Conservation (phyloP, 2,888 invertebrate genomes). For the Dynastes grantii region DNA sequence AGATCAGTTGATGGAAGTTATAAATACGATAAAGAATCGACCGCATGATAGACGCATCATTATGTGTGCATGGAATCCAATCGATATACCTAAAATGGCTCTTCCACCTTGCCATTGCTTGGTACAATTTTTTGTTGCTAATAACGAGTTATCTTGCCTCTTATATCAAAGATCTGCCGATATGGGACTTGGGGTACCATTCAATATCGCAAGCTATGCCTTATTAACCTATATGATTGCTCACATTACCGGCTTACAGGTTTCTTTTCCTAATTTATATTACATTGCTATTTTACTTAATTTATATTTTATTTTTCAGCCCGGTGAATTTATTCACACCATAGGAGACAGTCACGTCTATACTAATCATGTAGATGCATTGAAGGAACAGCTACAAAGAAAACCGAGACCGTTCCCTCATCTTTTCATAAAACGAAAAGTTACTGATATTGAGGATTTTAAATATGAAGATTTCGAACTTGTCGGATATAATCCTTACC, state of each 20-base stretch:
- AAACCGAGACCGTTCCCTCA: conserved; percentile 87
- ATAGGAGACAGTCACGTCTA: conserved; percentile 97
- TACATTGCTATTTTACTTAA: neutral
- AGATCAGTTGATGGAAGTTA: conserved; percentile 89
- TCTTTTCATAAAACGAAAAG: conserved; percentile 81
- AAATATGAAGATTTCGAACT: conserved; percentile 88
- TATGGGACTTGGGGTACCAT: conserved; percentile 97
- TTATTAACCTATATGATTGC: conserved; percentile 96
- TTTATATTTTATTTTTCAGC: conserved; percentile 71
- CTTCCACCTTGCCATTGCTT: conserved; percentile 97
- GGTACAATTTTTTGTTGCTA: conserved; percentile 92
- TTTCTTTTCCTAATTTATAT: conserved; percentile 63
- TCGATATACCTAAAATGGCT: conserved; percentile 91
- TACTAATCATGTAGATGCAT: conserved; percentile 87
- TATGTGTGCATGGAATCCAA: conserved; percentile 95
- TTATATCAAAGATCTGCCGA: conserved; percentile 97
- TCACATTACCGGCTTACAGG: conserved; percentile 90
- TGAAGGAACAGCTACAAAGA: conserved; percentile 85
- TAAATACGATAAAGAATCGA: conserved; percentile 83
- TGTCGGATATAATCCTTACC: conserved; percentile 89
- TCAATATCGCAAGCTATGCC: conserved; percentile 97
- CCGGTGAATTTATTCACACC: conserved; percentile 94
- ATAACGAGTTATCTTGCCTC: conserved; percentile 89
- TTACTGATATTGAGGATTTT: conserved; percentile 89
- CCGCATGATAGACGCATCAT: conserved; percentile 93